Evolutionary conservation across 2,888 invertebrate species (phyloP), one percentile per base, ranked within the genome.

Genomic region (Melinaea menophilus): DNA sequence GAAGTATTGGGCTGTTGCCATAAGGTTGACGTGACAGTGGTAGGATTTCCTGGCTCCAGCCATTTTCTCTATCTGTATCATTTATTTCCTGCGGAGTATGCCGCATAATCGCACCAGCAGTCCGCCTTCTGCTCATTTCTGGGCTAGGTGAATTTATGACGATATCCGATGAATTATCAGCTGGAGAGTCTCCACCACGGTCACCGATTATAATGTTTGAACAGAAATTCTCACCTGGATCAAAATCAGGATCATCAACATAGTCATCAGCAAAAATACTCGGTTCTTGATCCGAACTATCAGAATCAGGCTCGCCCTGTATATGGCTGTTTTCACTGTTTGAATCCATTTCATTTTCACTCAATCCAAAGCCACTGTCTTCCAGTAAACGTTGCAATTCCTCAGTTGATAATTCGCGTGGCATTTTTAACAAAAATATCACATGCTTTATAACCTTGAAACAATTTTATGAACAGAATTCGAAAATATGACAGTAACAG

Each of bases 1-100:
- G 62, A 68, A 61, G 56, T 35, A 58, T 67, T 67, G 65, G 47
- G 58, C 48, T 58, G 22, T 22, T 33, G 58, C 5, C 13, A 34
- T 58, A 58, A 58, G 58, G 58, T 33, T 31, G 33, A 58, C 58
- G 58, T 58, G 58, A 58, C 48, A 48, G n/a, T 58, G 48, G 58
- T 48, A 58, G 58, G 5, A 58, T 47, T 58, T 58, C 48, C 48
- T 48, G 48, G 22, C 12, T 48, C 58, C 62, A 35, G 35, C 35
- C 35, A 35, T 35, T 35, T 35, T 35, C 35, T 35, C 35, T 35
- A 35, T 35, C 35, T 35, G 2, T 35, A 35, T 35, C 35, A 60
- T 55, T 55, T 60, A 34, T 55, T 46, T 55, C 60, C 47, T 55
- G 47, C 45, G 46, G 55, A 46, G 60, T 33, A 60, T 55, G 55